A percentile compares a stretch with the other conserved stretches of the same genome.
Conservation (phyloP, 2,888 invertebrate species). For the Drosophila quinaria region DNA sequence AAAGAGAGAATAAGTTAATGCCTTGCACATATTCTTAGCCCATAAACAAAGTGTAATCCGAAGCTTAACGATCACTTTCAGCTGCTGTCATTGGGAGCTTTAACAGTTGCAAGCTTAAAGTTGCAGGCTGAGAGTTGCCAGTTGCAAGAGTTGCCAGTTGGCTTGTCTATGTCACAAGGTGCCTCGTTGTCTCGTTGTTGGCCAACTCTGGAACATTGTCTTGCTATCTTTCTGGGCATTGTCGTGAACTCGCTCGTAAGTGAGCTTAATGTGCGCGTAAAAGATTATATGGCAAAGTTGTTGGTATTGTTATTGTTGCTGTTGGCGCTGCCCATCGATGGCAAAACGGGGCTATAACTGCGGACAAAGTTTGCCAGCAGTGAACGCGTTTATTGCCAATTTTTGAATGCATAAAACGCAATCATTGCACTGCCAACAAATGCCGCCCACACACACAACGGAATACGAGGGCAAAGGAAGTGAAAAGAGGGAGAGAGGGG, state of each 20-base stretch:
- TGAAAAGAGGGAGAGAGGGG: neutral
- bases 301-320: neutral
- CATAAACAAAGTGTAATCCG: conserved; percentile 20
- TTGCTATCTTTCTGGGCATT: conserved; percentile 39
- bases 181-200: conserved; percentile 29
- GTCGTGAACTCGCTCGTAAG: conserved; percentile 61
- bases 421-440: conserved; percentile 67
- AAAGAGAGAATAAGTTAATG: neutral
- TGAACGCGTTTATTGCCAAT: conserved; percentile 77
- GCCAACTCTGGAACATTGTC: conserved; percentile 40
- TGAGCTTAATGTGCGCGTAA: conserved; percentile 76
- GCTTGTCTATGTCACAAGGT: conserved; percentile 50
- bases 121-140: conserved; percentile 11
- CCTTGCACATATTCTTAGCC: neutral
- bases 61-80: conserved; percentile 41
- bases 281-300: conserved; percentile 77
- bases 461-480: neutral
- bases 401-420: conserved; percentile 76
- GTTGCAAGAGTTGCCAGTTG: conserved; percentile 19
- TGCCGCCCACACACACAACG: conserved; percentile 61
- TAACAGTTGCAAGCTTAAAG: conserved; percentile 25
- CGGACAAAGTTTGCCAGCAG: conserved; percentile 71
- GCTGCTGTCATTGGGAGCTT: conserved; percentile 53
- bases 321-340: conserved; percentile 60
- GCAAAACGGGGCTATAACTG: conserved; percentile 33